Conservation (phyloP, 2,113 vertebrate species). For the Myrmophylax atrothorax region DNA sequence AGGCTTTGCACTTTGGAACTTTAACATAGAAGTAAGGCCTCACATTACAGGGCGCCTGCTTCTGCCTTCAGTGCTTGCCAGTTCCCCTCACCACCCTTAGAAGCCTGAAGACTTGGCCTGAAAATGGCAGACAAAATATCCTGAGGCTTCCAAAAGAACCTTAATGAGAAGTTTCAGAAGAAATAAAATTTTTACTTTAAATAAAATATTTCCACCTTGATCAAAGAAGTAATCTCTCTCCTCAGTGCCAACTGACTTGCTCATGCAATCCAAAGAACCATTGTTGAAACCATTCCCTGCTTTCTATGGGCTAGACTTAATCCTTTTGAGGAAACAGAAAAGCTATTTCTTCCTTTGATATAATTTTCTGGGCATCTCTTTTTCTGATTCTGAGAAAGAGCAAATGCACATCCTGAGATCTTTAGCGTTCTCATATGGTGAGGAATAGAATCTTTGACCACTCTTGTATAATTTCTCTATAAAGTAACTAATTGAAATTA, state of each 20-base stretch:
- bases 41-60: not conserved
- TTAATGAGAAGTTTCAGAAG: slow-evolving; percentile 6
- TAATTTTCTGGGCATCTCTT: not conserved
- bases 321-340: not conserved
- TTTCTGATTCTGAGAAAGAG: not conserved
- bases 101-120: not conserved
- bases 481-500: not conserved
- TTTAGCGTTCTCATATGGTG: not conserved
- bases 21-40: not conserved
- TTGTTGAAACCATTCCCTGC: not conserved
- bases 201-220: not conserved
- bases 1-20: not conserved
- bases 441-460: not conserved
- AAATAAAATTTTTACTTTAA: not conserved
- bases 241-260: not conserved
- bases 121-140: not conserved
- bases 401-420: not conserved
- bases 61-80: not conserved
- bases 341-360: not conserved
- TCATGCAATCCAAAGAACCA: not conserved
- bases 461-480: not conserved
- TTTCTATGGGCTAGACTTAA: not conserved
- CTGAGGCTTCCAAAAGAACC: not conserved
- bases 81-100: not conserved
- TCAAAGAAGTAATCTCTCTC: not conserved